phyloP scores from a whole-genome alignment of 2,888 invertebrate species.

The Stenolophus ochropezus region DNA sequence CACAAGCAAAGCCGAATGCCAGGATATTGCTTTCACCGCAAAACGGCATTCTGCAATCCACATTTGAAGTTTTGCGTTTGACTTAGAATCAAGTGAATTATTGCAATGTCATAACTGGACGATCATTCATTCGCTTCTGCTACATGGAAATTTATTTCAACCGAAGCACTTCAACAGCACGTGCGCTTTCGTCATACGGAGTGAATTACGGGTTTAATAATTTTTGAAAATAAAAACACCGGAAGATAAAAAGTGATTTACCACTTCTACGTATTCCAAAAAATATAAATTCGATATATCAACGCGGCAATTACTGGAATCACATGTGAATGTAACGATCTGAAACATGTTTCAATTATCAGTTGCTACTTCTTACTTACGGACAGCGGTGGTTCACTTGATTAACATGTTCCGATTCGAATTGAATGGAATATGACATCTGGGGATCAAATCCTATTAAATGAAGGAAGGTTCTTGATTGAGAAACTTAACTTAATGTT shows the following conservation, averaged over 20 bases:
- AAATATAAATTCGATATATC: not conserved
- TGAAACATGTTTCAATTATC: no score
- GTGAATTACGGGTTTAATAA: constrained; percentile 55
- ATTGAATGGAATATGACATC: no score
- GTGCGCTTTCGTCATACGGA: constrained; percentile 45
- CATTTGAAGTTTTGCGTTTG: constrained; percentile 14
- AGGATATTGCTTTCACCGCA: constrained; percentile 36
- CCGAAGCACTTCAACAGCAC: constrained; percentile 41
- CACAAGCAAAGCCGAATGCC: not conserved
- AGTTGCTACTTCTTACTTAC: no score
- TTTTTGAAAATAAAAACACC: constrained; percentile 50
- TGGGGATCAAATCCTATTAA: no score
- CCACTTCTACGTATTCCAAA: constrained; percentile 4
- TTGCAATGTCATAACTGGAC: constrained; percentile 48
- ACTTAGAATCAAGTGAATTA: constrained; percentile 35
- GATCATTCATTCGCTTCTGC: constrained; percentile 46
- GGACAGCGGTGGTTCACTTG: no score
- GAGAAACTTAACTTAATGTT: no score
- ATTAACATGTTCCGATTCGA: no score
- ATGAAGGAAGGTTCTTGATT: no score
- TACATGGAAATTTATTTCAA: constrained; percentile 47
- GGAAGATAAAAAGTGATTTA: constrained; percentile 50
- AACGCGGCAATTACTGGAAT: no score
- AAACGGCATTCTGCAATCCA: not conserved
- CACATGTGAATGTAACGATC: no score